Conservation (phyloP, 2,113 vertebrate genomes). For the Eclectus roratus region DNA sequence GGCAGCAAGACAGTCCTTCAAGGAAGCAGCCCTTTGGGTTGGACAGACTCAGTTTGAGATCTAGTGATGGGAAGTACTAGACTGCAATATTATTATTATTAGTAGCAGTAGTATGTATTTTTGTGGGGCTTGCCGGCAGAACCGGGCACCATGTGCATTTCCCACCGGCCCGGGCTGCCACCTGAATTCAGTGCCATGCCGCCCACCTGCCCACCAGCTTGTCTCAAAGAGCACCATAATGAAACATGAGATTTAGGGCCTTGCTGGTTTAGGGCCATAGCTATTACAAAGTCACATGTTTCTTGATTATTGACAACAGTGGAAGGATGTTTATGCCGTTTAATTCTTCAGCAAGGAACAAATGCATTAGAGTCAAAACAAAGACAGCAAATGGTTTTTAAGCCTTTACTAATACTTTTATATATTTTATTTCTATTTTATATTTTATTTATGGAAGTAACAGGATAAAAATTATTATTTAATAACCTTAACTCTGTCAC, state of each 20-base stretch:
- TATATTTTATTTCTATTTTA: not conserved
- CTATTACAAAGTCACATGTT: not conserved
- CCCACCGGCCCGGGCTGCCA: not conserved
- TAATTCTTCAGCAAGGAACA: not conserved
- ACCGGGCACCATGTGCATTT: fast-evolving
- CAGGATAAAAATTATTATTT: slow-evolving; percentile 10
- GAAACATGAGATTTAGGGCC: not conserved
- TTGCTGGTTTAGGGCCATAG: not conserved
- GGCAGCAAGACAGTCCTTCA: not conserved
- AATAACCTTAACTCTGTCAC: not conserved
- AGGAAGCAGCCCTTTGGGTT: not conserved
- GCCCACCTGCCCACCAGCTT: not conserved
- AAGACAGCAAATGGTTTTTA: not conserved
- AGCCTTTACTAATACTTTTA: not conserved
- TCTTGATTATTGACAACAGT: not conserved
- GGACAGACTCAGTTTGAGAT: not conserved
- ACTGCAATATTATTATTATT: fast-evolving
- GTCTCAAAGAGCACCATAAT: not conserved
- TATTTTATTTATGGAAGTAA: not conserved
- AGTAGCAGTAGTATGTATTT: not conserved
- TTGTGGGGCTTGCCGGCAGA: not conserved
- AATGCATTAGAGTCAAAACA: not conserved
- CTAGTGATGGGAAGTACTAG: not conserved
- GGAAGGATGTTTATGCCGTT: not conserved
- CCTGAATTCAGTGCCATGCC: not conserved